Conservation (phyloP, 1,140 invertebrate genomes). For the Acyrthosiphon pisum region DNA sequence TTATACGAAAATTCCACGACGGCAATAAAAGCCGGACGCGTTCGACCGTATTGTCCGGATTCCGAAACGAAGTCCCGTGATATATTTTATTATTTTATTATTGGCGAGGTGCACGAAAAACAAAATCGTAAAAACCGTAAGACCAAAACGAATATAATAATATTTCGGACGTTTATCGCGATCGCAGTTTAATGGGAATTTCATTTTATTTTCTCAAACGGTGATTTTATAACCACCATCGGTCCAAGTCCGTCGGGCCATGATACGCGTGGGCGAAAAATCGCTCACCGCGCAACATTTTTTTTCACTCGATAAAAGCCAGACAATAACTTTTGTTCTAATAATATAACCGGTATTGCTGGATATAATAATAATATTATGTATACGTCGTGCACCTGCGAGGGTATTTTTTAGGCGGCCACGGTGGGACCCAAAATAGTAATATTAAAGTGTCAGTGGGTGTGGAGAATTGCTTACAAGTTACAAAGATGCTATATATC, state of each 20-base stretch:
- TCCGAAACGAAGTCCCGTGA: neutral
- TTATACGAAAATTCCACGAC: neutral
- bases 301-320: neutral
- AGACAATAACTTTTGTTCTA: conserved; percentile 8
- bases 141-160: neutral
- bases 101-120: neutral
- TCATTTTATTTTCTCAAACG: neutral
- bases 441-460: neutral
- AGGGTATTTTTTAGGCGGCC: neutral
- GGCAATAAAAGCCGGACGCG: neutral
- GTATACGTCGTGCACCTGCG: neutral
- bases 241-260: neutral
- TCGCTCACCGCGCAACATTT: neutral
- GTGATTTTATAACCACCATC: neutral
- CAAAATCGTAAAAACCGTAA: neutral
- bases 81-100: neutral
- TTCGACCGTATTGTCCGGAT: neutral
- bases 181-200: neutral
- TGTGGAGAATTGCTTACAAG: neutral
- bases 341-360: neutral
- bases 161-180: neutral
- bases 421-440: neutral
- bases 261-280: neutral
- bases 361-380: neutral
- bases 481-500: neutral